phyloP scores from a whole-genome alignment of 2,888 invertebrate species.

The Lingula anatina region DNA sequence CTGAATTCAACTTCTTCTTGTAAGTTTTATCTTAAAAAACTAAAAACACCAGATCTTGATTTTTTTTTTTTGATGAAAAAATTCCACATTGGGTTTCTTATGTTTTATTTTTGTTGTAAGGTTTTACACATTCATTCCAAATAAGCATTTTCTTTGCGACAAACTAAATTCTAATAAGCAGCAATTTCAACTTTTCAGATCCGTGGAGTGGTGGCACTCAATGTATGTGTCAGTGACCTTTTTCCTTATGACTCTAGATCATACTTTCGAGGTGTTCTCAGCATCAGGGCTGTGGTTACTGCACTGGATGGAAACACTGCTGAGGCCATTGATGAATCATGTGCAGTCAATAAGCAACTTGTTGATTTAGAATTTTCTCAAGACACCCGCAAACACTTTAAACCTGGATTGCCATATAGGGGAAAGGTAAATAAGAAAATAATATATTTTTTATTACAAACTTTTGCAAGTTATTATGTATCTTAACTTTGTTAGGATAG shows the following conservation, averaged over 20 bases:
- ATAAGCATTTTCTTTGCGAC: no score
- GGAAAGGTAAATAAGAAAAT: conserved; percentile 56
- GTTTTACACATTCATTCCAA: no score
- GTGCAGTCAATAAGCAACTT: conserved; percentile 13
- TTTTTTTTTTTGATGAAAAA: no score
- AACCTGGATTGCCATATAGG: conserved; percentile 65
- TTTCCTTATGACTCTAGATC: conserved; percentile 2
- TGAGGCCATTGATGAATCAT: conserved; percentile 8
- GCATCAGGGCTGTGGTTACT: conserved; percentile 11
- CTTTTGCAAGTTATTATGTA: no score
- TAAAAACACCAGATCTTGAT: no score
- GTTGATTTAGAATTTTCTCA: conserved; percentile 59
- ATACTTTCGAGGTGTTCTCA: conserved; percentile 14
- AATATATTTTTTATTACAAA: no score
- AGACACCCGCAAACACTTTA: conserved; percentile 60
- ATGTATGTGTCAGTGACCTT: conserved; percentile 11
- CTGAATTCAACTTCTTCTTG: no score
- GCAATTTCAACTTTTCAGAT: conserved; percentile 7
- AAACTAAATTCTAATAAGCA: neutral
- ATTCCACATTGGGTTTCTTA: no score
- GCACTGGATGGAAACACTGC: conserved; percentile 8
- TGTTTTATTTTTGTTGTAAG: no score
- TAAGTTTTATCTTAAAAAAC: no score
- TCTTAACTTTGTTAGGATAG: no score
- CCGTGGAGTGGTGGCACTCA: conserved; percentile 6